These are phyloP conservation scores for Todiramphus chloris DNA, from an alignment of 2,113 vertebrate genomes.

Conservation along the genomic window DNA sequence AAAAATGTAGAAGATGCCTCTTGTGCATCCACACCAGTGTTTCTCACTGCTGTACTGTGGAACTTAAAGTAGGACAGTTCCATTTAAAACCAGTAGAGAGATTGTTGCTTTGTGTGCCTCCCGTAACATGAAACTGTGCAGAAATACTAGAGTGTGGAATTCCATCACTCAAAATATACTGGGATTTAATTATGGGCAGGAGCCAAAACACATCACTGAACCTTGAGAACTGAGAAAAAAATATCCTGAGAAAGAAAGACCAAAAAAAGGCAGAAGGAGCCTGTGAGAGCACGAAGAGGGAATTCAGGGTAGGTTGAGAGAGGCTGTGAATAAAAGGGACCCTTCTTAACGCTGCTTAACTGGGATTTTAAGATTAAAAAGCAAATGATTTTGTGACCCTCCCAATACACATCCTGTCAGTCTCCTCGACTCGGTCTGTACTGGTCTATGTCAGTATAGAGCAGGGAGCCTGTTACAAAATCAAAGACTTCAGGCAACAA, in stretches of 20 bases:
- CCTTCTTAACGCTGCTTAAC: not conserved
- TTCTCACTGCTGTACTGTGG: not conserved
- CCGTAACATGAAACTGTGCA: not conserved
- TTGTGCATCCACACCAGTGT: not conserved
- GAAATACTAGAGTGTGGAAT: not conserved
- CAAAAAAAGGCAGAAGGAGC: not conserved
- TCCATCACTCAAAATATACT: rapidly evolving
- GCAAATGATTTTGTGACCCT: rapidly evolving
- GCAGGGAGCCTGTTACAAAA: not conserved
- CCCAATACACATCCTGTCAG: not conserved
- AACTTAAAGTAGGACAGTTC: not conserved
- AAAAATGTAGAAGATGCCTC: not conserved
- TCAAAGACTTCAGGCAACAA: not conserved
- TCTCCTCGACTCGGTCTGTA: not conserved
- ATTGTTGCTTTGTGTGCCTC: not conserved
- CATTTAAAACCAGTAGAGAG: not conserved
- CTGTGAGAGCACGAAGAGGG: not conserved
- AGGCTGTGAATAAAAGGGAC: not conserved
- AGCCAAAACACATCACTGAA: not conserved
- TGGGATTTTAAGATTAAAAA: not conserved
- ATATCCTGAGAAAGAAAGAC: not conserved
- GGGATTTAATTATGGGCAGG: not conserved
- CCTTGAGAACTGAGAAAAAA: not conserved
- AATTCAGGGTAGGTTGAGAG: not conserved
- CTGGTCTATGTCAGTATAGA: not conserved